Base-by-base conservation (phyloP, 37 sponge, comb jelly and placozoan species). In the Dysidea cf. avara region DNA sequence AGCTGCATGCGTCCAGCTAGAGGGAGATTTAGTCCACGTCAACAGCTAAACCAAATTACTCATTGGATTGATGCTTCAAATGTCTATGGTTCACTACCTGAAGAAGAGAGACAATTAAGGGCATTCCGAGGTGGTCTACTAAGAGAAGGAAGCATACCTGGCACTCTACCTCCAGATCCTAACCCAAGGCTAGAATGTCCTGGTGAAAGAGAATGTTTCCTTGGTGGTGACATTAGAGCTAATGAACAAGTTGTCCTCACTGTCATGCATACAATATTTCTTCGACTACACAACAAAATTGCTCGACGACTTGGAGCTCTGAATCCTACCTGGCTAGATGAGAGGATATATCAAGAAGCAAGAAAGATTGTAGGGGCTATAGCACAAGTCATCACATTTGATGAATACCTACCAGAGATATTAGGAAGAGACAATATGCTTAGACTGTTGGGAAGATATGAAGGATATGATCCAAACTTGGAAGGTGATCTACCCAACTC, bases 11-110 rank as follows among this genome's bases (percentile, higher is more conserved):
- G 46, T 12, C 46, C 46, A 5, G 9, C 7, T 12, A 9, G 9
- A 12, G 46, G 46, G 9, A 0, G 17, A 21, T 22, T 26, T 14
- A 51, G 29, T 1, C 71, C 89, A 12, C 57, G 96, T 26, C 68
- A 87, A 38, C 92, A 91, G 67, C 40, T 91, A 24, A 95, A 91
- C 55, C 86, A 88, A 37, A 59, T 96, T 13, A 96, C 96, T 0
- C 81, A 92, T 5, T 96, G 68, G 59, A 78, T 96, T 29, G 96
- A 96, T 71, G 96, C 79, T 3, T 88, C 89, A 14, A 61, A 64
- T 22, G 82, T 96, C 21, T 96, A 96, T 53, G 96, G 96, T 22
- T 86, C 87, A 39, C 32, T 52, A 7, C 50, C 64, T 7, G 48
- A 76, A 9, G 46, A 43, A 43, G 46, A 43, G 46, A 43, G 9